Percentiles rank a stretch among this genome's conserved stretches.
Conservation (phyloP, 2,113 vertebrate genomes). For the Prunella himalayana region DNA sequence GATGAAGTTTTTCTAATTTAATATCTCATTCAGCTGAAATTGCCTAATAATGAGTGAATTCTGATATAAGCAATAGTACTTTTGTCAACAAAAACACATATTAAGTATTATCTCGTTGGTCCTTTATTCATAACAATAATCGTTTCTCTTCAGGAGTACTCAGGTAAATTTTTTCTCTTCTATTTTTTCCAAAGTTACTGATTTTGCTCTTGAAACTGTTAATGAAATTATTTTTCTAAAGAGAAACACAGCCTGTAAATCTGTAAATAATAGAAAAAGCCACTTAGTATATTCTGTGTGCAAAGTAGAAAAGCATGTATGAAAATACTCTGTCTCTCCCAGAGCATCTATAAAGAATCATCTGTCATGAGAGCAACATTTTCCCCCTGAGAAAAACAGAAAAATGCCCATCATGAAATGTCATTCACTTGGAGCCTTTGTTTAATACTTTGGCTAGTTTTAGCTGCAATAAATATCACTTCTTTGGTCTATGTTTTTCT, state of each 20-base stretch:
- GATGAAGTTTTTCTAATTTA: background rate
- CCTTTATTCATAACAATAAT: background rate
- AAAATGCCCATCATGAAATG: background rate
- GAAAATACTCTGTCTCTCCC: background rate
- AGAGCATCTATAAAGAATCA: background rate
- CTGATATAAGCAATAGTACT: background rate
- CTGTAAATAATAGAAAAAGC: background rate
- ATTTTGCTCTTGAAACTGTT: background rate
- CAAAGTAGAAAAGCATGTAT: constrained; percentile 6
- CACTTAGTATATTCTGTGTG: background rate
- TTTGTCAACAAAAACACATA: background rate
- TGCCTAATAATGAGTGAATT: background rate
- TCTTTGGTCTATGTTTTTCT: background rate
- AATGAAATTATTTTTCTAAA: background rate
- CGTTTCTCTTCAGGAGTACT: background rate
- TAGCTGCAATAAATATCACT: background rate
- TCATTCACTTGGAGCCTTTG: background rate
- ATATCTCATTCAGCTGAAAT: background rate
- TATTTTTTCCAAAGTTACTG: background rate
- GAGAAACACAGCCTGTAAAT: background rate
- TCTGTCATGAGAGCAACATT: background rate
- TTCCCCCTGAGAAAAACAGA: background rate
- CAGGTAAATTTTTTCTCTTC: background rate
- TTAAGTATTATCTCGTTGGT: background rate
- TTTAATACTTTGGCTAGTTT: background rate